Evolutionary conservation across 2,797 vertebrate species (phyloP).

Genomic region (Tangara arthus): DNA sequence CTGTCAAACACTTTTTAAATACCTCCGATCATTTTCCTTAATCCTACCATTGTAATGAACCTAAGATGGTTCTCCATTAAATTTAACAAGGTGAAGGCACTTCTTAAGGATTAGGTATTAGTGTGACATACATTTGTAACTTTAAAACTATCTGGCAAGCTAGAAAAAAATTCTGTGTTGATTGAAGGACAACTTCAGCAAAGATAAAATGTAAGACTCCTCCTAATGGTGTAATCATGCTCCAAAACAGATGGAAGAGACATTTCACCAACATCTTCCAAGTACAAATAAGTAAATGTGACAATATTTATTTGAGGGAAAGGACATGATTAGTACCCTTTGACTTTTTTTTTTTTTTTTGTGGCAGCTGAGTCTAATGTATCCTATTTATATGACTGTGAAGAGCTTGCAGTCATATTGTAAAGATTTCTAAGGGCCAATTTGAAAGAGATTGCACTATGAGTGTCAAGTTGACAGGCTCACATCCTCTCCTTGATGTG

Average conservation of each 20-base stretch:
- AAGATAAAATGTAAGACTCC: not conserved
- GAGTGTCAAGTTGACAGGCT: conserved; percentile 47
- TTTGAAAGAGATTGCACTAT: not conserved
- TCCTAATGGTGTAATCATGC: not conserved
- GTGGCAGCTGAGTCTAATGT: not conserved
- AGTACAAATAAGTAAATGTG: not conserved
- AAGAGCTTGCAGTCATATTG: conserved; percentile 46
- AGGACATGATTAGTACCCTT: conserved; percentile 2
- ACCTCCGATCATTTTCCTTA: not conserved
- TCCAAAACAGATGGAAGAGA: conserved; percentile 30
- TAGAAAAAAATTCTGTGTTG: not conserved
- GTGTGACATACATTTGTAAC: not conserved
- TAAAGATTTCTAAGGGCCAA: conserved; percentile 40
- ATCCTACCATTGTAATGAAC: not conserved
- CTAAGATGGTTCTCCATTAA: not conserved
- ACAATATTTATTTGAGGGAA: conserved; percentile 27
- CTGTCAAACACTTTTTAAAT: not conserved
- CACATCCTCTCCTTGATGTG: conserved; percentile 31
- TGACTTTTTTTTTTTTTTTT: not conserved
- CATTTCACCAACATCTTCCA: not conserved
- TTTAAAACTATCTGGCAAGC: not conserved
- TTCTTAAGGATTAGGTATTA: not conserved
- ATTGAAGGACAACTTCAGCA: conserved; percentile 3
- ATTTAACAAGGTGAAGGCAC: not conserved
- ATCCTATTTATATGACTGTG: not conserved